These are phyloP conservation scores for Dioctria linearis DNA, from an alignment of 2,888 invertebrate genomes.

Conservation along the genomic window DNA sequence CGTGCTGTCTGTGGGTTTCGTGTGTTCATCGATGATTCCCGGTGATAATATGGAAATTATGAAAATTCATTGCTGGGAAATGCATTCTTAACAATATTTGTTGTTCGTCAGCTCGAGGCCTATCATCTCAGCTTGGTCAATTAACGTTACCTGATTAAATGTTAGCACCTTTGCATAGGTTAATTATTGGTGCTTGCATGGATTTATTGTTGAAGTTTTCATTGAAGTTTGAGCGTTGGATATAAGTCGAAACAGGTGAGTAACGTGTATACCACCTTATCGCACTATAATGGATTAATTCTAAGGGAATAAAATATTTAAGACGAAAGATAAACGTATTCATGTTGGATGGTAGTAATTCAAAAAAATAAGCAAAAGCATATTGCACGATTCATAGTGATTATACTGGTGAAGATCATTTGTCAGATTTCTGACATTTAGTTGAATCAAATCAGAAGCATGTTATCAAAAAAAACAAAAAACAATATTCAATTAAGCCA, in stretches of 20 bases:
- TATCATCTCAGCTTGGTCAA: slow-evolving; percentile 26
- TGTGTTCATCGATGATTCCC: slow-evolving; percentile 40
- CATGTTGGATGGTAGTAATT: too few species aligned
- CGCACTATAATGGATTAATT: too few species aligned
- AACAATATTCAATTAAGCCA: too few species aligned
- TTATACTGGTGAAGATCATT: too few species aligned
- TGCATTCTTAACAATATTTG: slow-evolving; percentile 50
- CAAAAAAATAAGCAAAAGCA: too few species aligned
- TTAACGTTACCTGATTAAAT: slow-evolving; percentile 39
- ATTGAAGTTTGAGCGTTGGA: slow-evolving; percentile 11
- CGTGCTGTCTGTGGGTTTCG: slow-evolving; percentile 28
- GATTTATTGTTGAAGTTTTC: slow-evolving; percentile 16
- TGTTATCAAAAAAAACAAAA: too few species aligned
- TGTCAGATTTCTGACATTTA: too few species aligned
- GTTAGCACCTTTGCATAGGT: slow-evolving; percentile 30
- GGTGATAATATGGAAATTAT: slow-evolving; percentile 47
- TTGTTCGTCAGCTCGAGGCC: slow-evolving; percentile 22
- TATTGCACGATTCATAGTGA: too few species aligned
- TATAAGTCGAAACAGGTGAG: background rate
- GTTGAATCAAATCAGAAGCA: too few species aligned
- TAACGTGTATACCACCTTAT: too few species aligned
- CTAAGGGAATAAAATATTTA: too few species aligned
- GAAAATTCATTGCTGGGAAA: slow-evolving; percentile 45
- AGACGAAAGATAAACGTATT: too few species aligned
- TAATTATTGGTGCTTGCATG: slow-evolving; percentile 47